Conservation (phyloP, 2,888 invertebrate species). For the Archaeoteleia sp. region DNA sequence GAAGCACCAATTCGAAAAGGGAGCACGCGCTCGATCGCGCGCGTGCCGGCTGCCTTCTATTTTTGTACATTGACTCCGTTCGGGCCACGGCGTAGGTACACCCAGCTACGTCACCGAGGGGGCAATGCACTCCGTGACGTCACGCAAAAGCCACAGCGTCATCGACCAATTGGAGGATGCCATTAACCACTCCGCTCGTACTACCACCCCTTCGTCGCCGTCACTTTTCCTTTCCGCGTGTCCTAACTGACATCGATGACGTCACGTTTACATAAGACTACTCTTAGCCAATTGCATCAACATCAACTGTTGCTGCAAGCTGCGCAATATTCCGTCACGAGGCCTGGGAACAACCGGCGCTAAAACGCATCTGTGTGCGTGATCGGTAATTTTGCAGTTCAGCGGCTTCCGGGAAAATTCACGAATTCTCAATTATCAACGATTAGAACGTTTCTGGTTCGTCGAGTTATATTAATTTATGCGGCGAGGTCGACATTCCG, state of each 20-base stretch:
- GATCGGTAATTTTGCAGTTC: no score
- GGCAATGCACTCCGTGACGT: conserved; percentile 71
- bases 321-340: conserved; percentile 1
- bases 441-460: no score
- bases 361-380: no score
- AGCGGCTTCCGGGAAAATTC: no score
- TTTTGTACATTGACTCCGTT: conserved; percentile 59
- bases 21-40: conserved; percentile 32
- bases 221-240: conserved; percentile 58
- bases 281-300: conserved; percentile 1
- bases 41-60: conserved; percentile 55
- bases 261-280: conserved; percentile 26
- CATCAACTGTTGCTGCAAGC: conserved; percentile 6
- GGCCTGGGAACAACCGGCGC: no score
- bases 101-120: conserved; percentile 66
- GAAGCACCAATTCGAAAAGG: conserved; percentile 42
- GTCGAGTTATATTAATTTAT: no score
- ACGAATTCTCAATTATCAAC: no score
- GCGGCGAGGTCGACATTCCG: no score
- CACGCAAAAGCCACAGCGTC: conserved; percentile 64
- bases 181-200: conserved; percentile 63
- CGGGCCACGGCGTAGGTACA: conserved; percentile 58
- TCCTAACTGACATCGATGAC: conserved; percentile 43
- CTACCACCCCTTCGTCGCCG: conserved; percentile 57
- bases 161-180: conserved; percentile 72